Percentiles rank a stretch among this genome's conserved stretches.
These are phyloP conservation scores for Lobophora halterata DNA, from an alignment of 2,888 invertebrate species.

Conservation along the genomic window DNA sequence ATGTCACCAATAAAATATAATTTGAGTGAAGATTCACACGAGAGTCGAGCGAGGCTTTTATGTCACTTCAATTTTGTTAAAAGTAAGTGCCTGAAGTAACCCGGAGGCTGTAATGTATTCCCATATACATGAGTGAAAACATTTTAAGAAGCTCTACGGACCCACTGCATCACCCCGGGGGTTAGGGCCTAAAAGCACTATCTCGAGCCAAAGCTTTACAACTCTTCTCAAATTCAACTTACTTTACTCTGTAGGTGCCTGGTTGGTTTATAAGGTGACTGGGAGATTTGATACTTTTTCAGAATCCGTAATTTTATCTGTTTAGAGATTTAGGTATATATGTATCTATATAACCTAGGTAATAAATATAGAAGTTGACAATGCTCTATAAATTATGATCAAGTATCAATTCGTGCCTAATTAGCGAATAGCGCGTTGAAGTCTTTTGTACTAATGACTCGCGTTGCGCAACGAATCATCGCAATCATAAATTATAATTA, in stretches of 20 bases:
- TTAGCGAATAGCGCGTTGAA: slow-evolving; percentile 11
- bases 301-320: too few species aligned
- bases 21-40: slow-evolving; percentile 72
- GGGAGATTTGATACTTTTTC: slow-evolving; percentile 49
- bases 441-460: slow-evolving; percentile 19
- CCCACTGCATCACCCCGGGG: slow-evolving; percentile 79
- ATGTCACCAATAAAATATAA: slow-evolving; percentile 71
- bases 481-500: too few species aligned
- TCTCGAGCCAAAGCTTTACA: slow-evolving; percentile 80
- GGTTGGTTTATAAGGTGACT: slow-evolving; percentile 44
- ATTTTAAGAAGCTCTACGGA: slow-evolving; percentile 80
- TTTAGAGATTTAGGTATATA: not conserved
- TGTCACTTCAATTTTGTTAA: slow-evolving; percentile 79
- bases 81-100: slow-evolving; percentile 78
- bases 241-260: slow-evolving; percentile 76
- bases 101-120: slow-evolving; percentile 79
- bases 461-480: too few species aligned
- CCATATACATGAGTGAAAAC: slow-evolving; percentile 80
- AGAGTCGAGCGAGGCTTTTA: slow-evolving; percentile 73
- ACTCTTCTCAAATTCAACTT: slow-evolving; percentile 81
- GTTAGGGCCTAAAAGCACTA: slow-evolving; percentile 82
- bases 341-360: too few species aligned
- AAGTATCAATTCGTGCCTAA: too few species aligned
- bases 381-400: too few species aligned
- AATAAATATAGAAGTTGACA: too few species aligned